These are phyloP conservation scores for Neomorphus geoffroyi DNA, from an alignment of 2,797 vertebrate species.

Conservation along the genomic window DNA sequence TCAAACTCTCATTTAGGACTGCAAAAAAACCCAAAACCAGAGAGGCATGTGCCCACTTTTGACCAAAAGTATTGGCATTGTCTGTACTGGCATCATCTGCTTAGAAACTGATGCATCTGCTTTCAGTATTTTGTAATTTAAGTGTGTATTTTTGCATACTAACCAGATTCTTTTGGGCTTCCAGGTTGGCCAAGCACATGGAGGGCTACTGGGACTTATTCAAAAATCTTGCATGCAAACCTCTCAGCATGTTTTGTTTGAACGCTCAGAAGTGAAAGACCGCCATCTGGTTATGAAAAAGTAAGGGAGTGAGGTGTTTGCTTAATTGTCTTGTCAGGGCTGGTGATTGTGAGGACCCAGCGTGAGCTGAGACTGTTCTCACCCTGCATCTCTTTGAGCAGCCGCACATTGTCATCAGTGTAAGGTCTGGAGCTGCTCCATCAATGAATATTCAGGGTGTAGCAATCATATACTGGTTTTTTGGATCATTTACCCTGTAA, in stretches of 20 bases:
- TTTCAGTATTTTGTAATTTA: background rate
- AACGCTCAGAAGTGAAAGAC: constrained; percentile 88
- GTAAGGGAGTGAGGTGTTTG: constrained; percentile 68
- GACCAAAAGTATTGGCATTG: background rate
- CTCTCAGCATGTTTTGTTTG: constrained; percentile 87
- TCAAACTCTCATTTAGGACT: background rate
- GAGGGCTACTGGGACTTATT: constrained; percentile 85
- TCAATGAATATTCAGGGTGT: background rate
- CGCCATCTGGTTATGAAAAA: constrained; percentile 84
- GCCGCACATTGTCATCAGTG: background rate
- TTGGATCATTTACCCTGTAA: background rate
- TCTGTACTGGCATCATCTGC: no score
- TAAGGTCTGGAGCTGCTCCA: background rate
- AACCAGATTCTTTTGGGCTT: background rate
- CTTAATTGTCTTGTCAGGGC: background rate
- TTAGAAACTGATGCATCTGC: background rate
- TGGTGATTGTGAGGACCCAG: background rate
- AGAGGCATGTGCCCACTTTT: background rate
- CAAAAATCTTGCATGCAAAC: constrained; percentile 83
- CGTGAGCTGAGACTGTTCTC: background rate
- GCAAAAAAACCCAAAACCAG: background rate
- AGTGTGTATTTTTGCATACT: background rate
- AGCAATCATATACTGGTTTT: background rate
- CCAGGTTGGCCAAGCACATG: constrained; percentile 87
- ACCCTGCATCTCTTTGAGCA: background rate